Evolutionary conservation across 2,113 vertebrate genomes (phyloP).

Genomic region (Hemicordylus capensis): DNA sequence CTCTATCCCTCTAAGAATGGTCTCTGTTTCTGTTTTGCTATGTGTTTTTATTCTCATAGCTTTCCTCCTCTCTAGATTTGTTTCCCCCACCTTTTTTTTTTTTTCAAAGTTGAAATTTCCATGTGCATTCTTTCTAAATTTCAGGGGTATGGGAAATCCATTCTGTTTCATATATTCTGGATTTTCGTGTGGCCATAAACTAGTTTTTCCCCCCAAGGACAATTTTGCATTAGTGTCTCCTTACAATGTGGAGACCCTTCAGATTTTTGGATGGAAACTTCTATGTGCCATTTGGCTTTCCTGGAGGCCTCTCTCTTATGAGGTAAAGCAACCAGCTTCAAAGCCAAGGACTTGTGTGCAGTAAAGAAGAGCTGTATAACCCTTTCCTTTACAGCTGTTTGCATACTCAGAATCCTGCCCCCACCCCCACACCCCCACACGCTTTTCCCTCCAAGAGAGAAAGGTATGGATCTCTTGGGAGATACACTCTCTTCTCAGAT

Average conservation of each 20-base stretch:
- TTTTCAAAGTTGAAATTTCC: conserved; percentile 31
- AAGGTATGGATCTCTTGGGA: not conserved
- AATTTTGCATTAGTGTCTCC: conserved; percentile 4
- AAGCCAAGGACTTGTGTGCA: not conserved
- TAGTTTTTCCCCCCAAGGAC: conserved; percentile 22
- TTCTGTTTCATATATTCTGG: conserved; percentile 51
- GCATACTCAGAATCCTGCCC: not conserved
- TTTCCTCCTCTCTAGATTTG: conserved; percentile 7
- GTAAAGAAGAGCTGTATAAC: not conserved
- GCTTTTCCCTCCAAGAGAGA: not conserved
- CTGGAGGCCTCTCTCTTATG: not conserved
- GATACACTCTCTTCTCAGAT: too few species aligned
- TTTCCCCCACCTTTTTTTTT: not conserved
- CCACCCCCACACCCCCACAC: not conserved
- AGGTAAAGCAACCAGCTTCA: conserved; percentile 3
- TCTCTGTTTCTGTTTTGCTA: conserved; percentile 27
- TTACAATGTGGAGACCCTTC: not conserved
- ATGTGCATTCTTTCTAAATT: not conserved
- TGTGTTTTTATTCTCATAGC: conserved; percentile 22
- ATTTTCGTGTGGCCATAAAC: conserved; percentile 34
- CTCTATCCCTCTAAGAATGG: conserved; percentile 60
- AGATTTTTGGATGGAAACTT: not conserved
- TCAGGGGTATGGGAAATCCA: conserved; percentile 73
- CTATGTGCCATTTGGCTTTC: not conserved
- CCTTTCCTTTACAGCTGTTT: not conserved